These are phyloP conservation scores for Triplophysa tibetana DNA, from an alignment of 2,113 vertebrate species.

Conservation along the genomic window DNA sequence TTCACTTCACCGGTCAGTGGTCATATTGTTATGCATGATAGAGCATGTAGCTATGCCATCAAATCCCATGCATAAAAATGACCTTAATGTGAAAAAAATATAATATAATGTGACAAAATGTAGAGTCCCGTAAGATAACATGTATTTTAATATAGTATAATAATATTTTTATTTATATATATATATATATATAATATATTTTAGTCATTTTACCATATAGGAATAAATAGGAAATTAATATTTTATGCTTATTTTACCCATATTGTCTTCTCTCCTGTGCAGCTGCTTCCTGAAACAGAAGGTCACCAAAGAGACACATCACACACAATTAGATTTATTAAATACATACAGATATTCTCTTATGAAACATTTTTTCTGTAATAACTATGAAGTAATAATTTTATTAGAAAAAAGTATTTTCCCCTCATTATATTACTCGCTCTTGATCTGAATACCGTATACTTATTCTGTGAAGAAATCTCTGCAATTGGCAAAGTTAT, in stretches of 20 bases:
- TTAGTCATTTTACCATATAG: not conserved
- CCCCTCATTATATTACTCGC: too few species aligned
- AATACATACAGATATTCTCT: not conserved
- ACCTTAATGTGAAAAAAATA: too few species aligned
- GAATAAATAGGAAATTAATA: not conserved
- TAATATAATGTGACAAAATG: too few species aligned
- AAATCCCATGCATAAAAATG: too few species aligned
- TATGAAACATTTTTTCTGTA: not conserved
- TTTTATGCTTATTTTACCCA: conserved; percentile 41
- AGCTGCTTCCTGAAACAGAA: conserved; percentile 65
- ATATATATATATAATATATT: too few species aligned
- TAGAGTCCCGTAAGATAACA: not conserved
- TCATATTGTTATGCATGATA: too few species aligned
- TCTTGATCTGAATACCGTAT: too few species aligned
- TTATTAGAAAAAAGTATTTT: too few species aligned
- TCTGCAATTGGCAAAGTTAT: conserved; percentile 54
- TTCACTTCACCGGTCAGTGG: too few species aligned
- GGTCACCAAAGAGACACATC: conserved; percentile 16
- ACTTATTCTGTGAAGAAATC: conserved; percentile 32
- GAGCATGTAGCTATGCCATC: too few species aligned
- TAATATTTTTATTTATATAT: too few species aligned
- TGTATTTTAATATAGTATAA: not conserved
- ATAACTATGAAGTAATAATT: too few species aligned
- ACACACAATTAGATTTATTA: not conserved
- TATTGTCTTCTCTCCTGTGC: conserved; percentile 60